A percentile compares a stretch with the other conserved stretches of the same genome.
phyloP scores from a whole-genome alignment of 2,888 invertebrate genomes.

The Epinotia ramella region DNA sequence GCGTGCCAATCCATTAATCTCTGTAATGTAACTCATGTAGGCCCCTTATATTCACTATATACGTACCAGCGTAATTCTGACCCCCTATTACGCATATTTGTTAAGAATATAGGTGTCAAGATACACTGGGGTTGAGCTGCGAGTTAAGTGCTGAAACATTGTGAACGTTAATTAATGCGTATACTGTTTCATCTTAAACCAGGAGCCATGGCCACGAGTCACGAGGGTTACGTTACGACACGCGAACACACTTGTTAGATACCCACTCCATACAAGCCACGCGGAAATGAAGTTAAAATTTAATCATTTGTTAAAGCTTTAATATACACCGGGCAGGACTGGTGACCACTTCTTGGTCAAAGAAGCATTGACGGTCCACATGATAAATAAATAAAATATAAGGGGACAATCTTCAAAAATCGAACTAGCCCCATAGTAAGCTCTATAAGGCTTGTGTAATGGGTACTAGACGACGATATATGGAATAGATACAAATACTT shows the following conservation, averaged over 20 bases:
- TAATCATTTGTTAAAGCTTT: too few species aligned
- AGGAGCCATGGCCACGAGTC: slow-evolving; percentile 4
- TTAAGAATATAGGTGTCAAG: not conserved
- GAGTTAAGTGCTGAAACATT: not conserved
- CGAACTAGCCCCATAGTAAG: too few species aligned
- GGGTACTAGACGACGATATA: too few species aligned
- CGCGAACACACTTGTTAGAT: not conserved
- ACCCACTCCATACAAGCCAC: too few species aligned
- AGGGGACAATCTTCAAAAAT: too few species aligned
- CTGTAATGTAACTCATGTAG: not conserved
- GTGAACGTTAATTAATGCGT: slow-evolving; percentile 6
- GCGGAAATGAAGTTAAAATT: too few species aligned
- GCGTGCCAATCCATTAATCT: slow-evolving; percentile 17
- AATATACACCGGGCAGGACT: too few species aligned
- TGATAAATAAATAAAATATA: too few species aligned
- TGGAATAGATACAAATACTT: too few species aligned
- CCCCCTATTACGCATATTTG: not conserved
- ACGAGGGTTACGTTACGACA: not conserved
- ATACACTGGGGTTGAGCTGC: not conserved
- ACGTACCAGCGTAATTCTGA: not conserved
- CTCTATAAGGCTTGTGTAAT: too few species aligned
- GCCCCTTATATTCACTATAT: not conserved
- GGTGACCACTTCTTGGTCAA: too few species aligned
- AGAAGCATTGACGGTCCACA: too few species aligned
- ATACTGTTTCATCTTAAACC: slow-evolving; percentile 18